phyloP scores from a whole-genome alignment of 2,797 vertebrate genomes.

The Apogon hyalosoma region DNA sequence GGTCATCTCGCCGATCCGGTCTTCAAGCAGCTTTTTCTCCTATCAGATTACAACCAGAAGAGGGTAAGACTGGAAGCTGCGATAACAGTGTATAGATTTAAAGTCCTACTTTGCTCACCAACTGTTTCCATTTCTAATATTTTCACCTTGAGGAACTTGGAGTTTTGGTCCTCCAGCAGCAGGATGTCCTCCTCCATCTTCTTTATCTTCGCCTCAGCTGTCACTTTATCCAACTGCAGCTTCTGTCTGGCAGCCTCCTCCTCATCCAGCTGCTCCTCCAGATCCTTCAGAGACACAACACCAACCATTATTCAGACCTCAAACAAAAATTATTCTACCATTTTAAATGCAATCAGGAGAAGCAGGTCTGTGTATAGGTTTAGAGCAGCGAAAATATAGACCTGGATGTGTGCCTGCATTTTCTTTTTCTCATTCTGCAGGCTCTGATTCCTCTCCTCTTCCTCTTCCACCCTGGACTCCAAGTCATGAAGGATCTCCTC shows the following conservation, averaged over 20 bases:
- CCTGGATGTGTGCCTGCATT: constrained; percentile 97
- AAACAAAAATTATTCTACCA: no score
- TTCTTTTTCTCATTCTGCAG: constrained; percentile 97
- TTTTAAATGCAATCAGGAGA: no score
- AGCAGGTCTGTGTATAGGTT: no score
- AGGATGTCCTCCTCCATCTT: constrained; percentile 98
- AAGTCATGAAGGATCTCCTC: constrained; percentile 98
- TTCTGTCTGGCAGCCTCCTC: constrained; percentile 98
- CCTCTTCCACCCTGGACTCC: constrained; percentile 96
- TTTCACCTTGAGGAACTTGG: constrained; percentile 93
- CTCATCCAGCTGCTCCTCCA: constrained; percentile 97
- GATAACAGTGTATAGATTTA: no score
- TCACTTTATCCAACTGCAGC: constrained; percentile 97
- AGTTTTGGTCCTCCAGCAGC: constrained; percentile 96
- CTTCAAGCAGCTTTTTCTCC: constrained; percentile 97
- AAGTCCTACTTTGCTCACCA: no score
- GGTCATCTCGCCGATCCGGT: constrained; percentile 92
- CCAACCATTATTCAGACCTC: no score
- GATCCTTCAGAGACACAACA: constrained; percentile 80
- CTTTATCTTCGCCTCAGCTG: constrained; percentile 96
- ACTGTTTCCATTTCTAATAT: no score
- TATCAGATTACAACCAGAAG: constrained; percentile 47
- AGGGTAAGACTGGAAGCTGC: no score
- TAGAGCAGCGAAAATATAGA: constrained; percentile 53
- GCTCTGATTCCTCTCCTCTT: constrained; percentile 93